Conservation (phyloP, 2,113 vertebrate genomes). For the Oophaga pumilio region DNA sequence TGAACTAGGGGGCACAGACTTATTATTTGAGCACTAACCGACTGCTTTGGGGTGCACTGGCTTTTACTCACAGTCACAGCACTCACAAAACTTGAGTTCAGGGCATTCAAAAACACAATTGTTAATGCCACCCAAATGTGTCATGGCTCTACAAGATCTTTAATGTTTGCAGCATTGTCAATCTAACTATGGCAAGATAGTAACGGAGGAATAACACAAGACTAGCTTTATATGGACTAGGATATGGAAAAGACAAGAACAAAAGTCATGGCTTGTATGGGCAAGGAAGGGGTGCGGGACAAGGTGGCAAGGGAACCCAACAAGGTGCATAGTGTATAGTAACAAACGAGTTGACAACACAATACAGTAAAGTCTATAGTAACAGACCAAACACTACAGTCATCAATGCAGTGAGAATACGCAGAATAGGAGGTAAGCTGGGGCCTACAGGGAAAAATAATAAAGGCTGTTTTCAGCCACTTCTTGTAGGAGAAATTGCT, state of each 20-base stretch:
- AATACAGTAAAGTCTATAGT: neutral
- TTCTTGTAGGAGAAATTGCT: neutral
- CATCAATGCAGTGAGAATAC: neutral
- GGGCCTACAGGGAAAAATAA: neutral
- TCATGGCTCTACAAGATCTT: too few relatives aligned
- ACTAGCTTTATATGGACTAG: neutral
- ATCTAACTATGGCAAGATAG: neutral
- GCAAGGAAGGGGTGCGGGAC: neutral
- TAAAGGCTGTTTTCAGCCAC: neutral
- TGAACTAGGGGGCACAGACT: too few relatives aligned
- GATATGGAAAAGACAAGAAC: neutral
- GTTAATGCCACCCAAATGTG: too few relatives aligned
- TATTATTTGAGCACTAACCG: too few relatives aligned
- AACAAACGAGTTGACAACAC: slow-evolving; percentile 6
- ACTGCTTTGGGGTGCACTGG: too few relatives aligned
- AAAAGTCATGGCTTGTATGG: neutral
- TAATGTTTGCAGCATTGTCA: too few relatives aligned
- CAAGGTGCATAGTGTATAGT: neutral
- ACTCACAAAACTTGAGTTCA: too few relatives aligned
- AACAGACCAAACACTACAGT: neutral
- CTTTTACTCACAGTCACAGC: too few relatives aligned
- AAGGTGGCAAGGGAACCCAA: neutral
- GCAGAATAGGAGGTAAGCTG: neutral
- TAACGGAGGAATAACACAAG: neutral
- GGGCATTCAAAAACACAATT: too few relatives aligned